These are phyloP conservation scores for Anoplophora glabripennis DNA, from an alignment of 1,140 invertebrate genomes.

Conservation along the genomic window DNA sequence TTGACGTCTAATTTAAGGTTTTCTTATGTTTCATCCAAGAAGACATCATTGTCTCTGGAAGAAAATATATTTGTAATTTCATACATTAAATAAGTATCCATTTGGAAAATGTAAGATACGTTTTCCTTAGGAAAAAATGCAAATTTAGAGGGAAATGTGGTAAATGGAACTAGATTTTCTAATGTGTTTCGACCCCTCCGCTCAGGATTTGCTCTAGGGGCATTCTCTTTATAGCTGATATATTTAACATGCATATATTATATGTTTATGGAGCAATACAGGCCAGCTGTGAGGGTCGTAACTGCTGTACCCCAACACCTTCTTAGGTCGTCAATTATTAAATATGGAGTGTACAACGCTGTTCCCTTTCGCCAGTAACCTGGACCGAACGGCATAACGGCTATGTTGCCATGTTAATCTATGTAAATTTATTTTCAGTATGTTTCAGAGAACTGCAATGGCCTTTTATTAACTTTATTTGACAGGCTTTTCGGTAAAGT, in stretches of 20 bases:
- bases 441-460: constrained; percentile 22
- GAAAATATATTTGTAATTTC: too few relatives aligned
- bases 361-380: constrained; percentile 27
- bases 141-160: too few relatives aligned
- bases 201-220: too few relatives aligned
- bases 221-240: background rate
- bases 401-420: constrained; percentile 27
- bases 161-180: too few relatives aligned
- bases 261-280: constrained; percentile 34
- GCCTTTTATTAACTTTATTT: constrained; percentile 29
- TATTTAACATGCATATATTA: constrained; percentile 31
- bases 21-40: too few relatives aligned
- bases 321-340: constrained; percentile 34
- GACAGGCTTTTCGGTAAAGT: constrained; percentile 8
- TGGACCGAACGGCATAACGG: constrained; percentile 13
- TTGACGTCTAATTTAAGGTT: too few relatives aligned
- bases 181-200: too few relatives aligned
- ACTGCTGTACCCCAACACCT: constrained; percentile 34
- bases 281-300: constrained; percentile 35
- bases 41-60: too few relatives aligned
- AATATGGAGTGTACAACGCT: constrained; percentile 28
- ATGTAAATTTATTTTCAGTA: constrained; percentile 33
- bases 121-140: too few relatives aligned
- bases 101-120: too few relatives aligned
- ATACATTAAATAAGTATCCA: too few relatives aligned